Evolutionary conservation across 2,113 vertebrate species (phyloP).

Genomic region (cat (Felis catus)): DNA sequence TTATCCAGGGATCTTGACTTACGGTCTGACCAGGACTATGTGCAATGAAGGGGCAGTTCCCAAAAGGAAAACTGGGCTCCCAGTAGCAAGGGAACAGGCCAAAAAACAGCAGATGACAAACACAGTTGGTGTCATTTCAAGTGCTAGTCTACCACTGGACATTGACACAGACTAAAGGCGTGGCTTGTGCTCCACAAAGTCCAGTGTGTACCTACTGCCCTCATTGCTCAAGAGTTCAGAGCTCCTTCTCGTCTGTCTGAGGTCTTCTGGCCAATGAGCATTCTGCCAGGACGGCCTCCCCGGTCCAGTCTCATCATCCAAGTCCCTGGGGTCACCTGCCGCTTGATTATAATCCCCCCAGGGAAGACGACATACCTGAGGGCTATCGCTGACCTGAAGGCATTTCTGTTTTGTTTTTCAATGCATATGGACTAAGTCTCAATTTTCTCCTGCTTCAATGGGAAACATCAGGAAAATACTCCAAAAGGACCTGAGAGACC

Average conservation of each 20-base stretch:
- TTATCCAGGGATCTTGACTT: not conserved
- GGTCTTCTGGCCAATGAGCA: not conserved
- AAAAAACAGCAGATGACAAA: not conserved
- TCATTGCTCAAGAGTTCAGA: not conserved
- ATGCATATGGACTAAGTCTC: not conserved
- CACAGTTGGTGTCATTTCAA: not conserved
- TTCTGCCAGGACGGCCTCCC: not conserved
- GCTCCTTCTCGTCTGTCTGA: not conserved
- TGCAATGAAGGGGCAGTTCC: not conserved
- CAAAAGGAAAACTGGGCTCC: not conserved
- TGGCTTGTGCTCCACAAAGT: rapidly evolving
- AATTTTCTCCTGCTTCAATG: not conserved
- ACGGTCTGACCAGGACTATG: not conserved
- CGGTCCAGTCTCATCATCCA: not conserved
- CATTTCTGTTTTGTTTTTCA: not conserved
- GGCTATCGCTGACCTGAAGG: not conserved
- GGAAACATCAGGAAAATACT: not conserved
- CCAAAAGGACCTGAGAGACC: not conserved
- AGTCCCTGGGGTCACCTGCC: not conserved
- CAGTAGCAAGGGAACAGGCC: not conserved
- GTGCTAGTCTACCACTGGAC: not conserved
- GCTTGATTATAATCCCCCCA: not conserved
- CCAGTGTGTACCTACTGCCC: rapidly evolving
- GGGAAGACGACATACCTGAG: not conserved
- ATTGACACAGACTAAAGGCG: not conserved